phyloP scores from a whole-genome alignment of 2,113 vertebrate genomes.

The Percina caprodes region DNA sequence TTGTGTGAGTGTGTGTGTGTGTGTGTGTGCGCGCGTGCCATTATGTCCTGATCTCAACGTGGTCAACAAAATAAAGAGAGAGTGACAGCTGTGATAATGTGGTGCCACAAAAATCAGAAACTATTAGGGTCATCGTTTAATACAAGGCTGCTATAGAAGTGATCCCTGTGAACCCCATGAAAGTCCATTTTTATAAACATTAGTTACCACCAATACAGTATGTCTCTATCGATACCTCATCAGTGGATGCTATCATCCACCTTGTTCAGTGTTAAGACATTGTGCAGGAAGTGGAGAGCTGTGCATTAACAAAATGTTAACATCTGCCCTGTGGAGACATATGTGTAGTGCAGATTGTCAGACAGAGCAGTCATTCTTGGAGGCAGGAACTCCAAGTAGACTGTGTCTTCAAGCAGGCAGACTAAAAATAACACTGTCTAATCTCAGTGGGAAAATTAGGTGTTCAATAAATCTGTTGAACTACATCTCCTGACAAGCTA shows the following conservation, averaged over 20 bases:
- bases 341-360: slow-evolving; percentile 3
- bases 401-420: slow-evolving; percentile 40
- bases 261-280: slow-evolving; percentile 28
- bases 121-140: slow-evolving; percentile 33
- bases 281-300: slow-evolving; percentile 39
- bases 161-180: neutral
- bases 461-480: slow-evolving; percentile 80
- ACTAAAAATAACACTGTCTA: slow-evolving; percentile 71
- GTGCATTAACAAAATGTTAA: slow-evolving; percentile 43
- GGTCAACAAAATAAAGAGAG: slow-evolving; percentile 23
- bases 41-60: slow-evolving; percentile 33
- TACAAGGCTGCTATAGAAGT: slow-evolving; percentile 8
- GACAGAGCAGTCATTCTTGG: slow-evolving; percentile 53
- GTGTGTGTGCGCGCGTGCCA: neutral
- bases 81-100: slow-evolving; percentile 45
- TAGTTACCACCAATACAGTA: neutral
- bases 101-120: slow-evolving; percentile 38
- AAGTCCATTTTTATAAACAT: slow-evolving; percentile 22
- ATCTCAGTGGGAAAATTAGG: slow-evolving; percentile 71
- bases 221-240: neutral
- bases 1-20: neutral
- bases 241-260: slow-evolving; percentile 31
- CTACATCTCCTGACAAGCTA: slow-evolving; percentile 70
- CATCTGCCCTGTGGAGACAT: slow-evolving; percentile 41
- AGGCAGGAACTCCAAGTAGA: slow-evolving; percentile 54